Conservation (phyloP, 2,113 vertebrate species). For the Labeo catla region DNA sequence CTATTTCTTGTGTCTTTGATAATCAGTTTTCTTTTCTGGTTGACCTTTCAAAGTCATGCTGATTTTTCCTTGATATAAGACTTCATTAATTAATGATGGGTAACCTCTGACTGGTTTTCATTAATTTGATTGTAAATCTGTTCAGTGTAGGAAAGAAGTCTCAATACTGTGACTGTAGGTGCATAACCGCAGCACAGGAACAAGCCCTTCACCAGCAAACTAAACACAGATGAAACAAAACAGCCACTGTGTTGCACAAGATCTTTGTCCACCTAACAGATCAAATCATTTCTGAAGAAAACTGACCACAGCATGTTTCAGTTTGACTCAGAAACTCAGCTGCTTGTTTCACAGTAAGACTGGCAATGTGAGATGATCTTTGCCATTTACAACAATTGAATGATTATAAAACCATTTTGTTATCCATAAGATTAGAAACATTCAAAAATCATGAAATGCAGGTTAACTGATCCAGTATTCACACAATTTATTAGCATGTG, state of each 20-base stretch:
- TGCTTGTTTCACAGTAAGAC: background rate
- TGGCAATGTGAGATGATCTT: background rate
- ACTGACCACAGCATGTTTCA: background rate
- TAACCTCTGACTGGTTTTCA: background rate
- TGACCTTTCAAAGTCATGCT: too few relatives aligned
- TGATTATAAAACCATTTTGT: background rate
- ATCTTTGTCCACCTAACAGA: background rate
- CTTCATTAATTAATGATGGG: too few relatives aligned
- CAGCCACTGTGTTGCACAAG: background rate
- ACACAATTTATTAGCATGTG: background rate
- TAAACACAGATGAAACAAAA: background rate
- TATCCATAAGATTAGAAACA: background rate
- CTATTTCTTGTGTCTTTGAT: too few relatives aligned
- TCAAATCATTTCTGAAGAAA: background rate
- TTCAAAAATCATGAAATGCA: background rate
- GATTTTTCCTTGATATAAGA: too few relatives aligned
- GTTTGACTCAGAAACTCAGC: background rate
- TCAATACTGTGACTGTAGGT: background rate
- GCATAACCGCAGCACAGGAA: background rate
- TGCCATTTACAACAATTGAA: background rate
- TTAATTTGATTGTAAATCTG: background rate
- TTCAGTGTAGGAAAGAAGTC: background rate
- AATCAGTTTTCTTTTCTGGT: too few relatives aligned
- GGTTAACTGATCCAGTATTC: background rate
- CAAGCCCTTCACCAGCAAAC: background rate